Conservation (phyloP, 2,797 vertebrate species). For the Allenopithecus nigroviridis region DNA sequence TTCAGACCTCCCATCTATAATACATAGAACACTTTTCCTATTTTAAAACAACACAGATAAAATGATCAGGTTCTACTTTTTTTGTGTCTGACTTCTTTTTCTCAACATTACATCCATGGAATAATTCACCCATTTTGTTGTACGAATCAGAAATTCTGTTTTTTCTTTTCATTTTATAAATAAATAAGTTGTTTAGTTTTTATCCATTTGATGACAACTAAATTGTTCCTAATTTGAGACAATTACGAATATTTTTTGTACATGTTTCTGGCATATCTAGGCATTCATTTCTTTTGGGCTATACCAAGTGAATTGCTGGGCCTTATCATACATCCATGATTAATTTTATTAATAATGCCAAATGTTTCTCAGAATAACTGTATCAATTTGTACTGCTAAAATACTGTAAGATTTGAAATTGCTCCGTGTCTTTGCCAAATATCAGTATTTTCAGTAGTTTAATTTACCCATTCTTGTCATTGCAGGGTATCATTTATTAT, state of each 20-base stretch:
- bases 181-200: background rate
- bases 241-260: background rate
- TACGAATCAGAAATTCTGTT: background rate
- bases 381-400: background rate
- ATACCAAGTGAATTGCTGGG: background rate
- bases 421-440: background rate
- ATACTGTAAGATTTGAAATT: background rate
- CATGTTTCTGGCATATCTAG: background rate
- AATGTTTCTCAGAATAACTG: background rate
- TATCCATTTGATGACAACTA: background rate
- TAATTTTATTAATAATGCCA: background rate
- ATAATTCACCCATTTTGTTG: background rate
- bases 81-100: background rate
- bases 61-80: background rate
- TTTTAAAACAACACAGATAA: background rate
- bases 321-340: background rate
- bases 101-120: background rate
- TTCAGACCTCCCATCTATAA: background rate
- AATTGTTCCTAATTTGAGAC: background rate
- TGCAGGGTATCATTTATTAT: background rate
- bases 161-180: background rate
- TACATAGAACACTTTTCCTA: background rate
- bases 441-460: background rate
- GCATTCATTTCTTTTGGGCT: background rate
- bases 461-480: background rate